Conservation (phyloP, 2,113 vertebrate species). For the Thamnophis sirtalis region DNA sequence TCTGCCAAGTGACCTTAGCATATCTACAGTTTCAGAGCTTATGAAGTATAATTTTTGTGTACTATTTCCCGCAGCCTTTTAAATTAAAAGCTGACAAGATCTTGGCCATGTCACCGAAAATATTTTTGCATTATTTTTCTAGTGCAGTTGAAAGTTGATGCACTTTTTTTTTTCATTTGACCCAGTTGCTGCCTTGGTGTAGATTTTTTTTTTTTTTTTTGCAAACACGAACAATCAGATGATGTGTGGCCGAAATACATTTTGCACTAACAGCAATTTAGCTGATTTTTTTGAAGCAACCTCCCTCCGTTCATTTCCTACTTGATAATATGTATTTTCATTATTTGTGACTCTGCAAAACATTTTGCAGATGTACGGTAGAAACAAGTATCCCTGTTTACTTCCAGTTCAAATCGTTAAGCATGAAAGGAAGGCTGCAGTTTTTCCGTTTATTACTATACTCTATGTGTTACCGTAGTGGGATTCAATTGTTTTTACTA, state of each 20-base stretch:
- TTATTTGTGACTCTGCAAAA: constrained; percentile 57
- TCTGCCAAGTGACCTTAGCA: constrained; percentile 60
- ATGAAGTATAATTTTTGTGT: constrained; percentile 62
- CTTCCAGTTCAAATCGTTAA: constrained; percentile 25
- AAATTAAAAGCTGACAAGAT: constrained; percentile 62
- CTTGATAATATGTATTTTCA: constrained; percentile 58
- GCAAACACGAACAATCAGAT: constrained; percentile 62
- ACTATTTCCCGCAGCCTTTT: constrained; percentile 53
- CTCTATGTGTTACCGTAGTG: not conserved
- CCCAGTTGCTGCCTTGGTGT: constrained; percentile 65
- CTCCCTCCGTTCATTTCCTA: constrained; percentile 36
- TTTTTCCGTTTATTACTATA: not conserved
- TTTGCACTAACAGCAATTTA: constrained; percentile 42
- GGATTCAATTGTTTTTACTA: no score
- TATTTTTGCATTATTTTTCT: constrained; percentile 62
- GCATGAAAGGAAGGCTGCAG: not conserved
- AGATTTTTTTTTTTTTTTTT: constrained; percentile 54
- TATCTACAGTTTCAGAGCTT: constrained; percentile 60
- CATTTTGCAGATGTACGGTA: constrained; percentile 44
- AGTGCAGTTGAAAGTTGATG: constrained; percentile 67
- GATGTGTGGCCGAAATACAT: constrained; percentile 72
- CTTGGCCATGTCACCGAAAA: constrained; percentile 56
- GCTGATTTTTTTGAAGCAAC: constrained; percentile 62
- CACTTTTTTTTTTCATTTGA: constrained; percentile 64
- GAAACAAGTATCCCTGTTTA: constrained; percentile 49